Evolutionary conservation across 2,797 vertebrate species (phyloP).

Genomic region (Prionace glauca): DNA sequence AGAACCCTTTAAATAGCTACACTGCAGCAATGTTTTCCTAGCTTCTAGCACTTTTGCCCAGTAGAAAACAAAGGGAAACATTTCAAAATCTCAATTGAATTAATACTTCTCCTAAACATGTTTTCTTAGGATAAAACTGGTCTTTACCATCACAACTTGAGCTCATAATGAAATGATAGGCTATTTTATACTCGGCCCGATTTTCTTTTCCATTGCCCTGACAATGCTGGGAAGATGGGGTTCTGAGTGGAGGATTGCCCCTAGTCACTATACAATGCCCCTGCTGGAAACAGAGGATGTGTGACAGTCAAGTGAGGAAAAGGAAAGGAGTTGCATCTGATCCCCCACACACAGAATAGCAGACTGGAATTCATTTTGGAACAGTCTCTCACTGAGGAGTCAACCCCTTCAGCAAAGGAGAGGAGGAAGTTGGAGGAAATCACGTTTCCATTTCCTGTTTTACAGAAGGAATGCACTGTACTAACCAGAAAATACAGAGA

Average conservation of each 20-base stretch:
- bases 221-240: not conserved
- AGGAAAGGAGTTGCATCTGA: not conserved
- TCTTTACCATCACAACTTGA: not conserved
- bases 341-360: not conserved
- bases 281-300: no score
- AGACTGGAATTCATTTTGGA: not conserved
- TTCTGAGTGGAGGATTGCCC: not conserved
- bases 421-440: not conserved
- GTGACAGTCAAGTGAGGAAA: not conserved
- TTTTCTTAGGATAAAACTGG: no score
- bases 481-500: no score
- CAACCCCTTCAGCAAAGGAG: not conserved
- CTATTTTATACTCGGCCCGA: no score
- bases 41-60: no score
- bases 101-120: no score
- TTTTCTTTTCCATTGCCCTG: not conserved
- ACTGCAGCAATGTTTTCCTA: no score
- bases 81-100: no score
- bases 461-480: no score
- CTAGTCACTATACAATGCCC: no score
- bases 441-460: not conserved
- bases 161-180: not conserved
- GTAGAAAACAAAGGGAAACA: no score
- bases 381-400: not conserved
- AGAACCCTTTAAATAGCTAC: no score